These are phyloP conservation scores for Latrodectus elegans DNA, from an alignment of 2,888 invertebrate species.

Conservation along the genomic window DNA sequence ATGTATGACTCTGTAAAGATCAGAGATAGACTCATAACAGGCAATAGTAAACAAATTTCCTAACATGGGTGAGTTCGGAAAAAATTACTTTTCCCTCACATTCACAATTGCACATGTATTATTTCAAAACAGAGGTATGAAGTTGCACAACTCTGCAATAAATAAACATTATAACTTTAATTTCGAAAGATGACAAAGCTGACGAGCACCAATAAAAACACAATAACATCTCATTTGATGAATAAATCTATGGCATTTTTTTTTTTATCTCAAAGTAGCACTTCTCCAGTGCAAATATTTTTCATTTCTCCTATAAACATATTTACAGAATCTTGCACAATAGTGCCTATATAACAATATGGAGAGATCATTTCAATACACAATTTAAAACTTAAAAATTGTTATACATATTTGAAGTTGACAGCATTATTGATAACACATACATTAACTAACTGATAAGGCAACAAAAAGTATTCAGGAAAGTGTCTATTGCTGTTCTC, in stretches of 20 bases:
- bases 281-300: conserved; percentile 50
- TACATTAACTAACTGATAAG: conserved; percentile 41
- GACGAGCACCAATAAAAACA: conserved; percentile 60
- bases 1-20: conserved; percentile 41
- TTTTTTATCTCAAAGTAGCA: conserved; percentile 36
- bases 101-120: background rate
- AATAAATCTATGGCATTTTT: conserved; percentile 30
- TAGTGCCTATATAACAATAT: conserved; percentile 37
- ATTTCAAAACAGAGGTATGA: conserved; percentile 5
- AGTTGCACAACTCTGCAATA: conserved; percentile 11
- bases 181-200: conserved; percentile 37
- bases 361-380: conserved; percentile 57
- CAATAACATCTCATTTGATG: conserved; percentile 15
- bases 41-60: conserved; percentile 24
- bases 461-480: conserved; percentile 22
- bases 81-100: conserved; percentile 1
- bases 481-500: conserved; percentile 55
- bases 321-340: conserved; percentile 62
- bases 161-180: conserved; percentile 4
- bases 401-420: conserved; percentile 20
- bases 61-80: conserved; percentile 1
- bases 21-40: conserved; percentile 20
- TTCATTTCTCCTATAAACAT: conserved; percentile 59
- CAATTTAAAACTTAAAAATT: conserved; percentile 45
- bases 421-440: conserved; percentile 21